Conservation (phyloP, 37 sponge, comb jelly and placozoan genomes). For the Beroe forskalii region DNA sequence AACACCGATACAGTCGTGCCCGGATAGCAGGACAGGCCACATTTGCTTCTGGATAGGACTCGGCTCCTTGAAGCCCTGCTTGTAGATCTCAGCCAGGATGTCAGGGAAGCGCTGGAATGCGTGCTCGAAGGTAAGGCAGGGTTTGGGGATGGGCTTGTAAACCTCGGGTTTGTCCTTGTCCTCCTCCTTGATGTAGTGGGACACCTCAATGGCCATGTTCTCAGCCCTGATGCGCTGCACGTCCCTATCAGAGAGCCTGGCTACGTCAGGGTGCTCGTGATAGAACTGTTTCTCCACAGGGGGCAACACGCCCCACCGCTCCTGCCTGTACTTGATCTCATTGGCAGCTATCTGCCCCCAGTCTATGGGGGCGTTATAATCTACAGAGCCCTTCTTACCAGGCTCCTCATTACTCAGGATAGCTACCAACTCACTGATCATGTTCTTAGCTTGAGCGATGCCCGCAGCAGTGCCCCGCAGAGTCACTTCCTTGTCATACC, state of each 20-base stretch:
- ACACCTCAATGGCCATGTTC: conserved; percentile 65
- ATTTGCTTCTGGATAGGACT: conserved; percentile 90
- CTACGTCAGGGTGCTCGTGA: background rate
- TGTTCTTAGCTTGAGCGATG: background rate
- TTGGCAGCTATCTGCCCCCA: conserved; percentile 46
- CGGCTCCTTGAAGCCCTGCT: conserved; percentile 76
- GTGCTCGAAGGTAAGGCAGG: conserved; percentile 79
- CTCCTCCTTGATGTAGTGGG: conserved; percentile 4
- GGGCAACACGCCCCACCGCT: conserved; percentile 20
- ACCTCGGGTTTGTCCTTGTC: conserved; percentile 30
- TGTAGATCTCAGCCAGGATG: conserved; percentile 74
- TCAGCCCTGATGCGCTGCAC: conserved; percentile 6
- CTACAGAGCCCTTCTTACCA: background rate
- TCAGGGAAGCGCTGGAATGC: conserved; percentile 84
- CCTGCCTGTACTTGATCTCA: background rate
- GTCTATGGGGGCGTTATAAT: conserved; percentile 1
- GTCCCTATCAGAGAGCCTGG: conserved; percentile 4
- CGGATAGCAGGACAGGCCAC: conserved; percentile 90
- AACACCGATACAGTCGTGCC: conserved; percentile 93
- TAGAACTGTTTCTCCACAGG: conserved; percentile 55
- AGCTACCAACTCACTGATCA: conserved; percentile 11
- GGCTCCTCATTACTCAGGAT: background rate
- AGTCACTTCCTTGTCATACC: conserved; percentile 27
- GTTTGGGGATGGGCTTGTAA: conserved; percentile 74
- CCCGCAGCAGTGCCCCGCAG: background rate